phyloP scores from a whole-genome alignment of 2,888 invertebrate genomes.

The Lutraria lutraria region DNA sequence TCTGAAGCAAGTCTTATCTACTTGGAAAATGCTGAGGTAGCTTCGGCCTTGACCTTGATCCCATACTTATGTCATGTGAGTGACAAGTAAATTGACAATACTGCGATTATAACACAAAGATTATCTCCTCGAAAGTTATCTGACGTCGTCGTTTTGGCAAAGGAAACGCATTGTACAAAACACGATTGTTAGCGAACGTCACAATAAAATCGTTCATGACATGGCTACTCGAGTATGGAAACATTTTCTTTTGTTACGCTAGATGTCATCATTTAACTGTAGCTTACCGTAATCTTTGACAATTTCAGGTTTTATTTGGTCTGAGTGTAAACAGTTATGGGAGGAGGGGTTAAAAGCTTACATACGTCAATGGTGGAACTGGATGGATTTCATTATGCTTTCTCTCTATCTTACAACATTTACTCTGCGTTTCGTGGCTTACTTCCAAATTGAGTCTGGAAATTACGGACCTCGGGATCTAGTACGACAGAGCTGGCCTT shows the following conservation, averaged over 20 bases:
- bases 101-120: too few relatives aligned
- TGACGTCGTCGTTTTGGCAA: too few relatives aligned
- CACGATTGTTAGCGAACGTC: too few relatives aligned
- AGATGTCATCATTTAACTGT: neutral
- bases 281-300: neutral
- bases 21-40: too few relatives aligned
- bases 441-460: constrained; percentile 83
- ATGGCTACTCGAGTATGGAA: neutral
- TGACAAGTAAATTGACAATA: too few relatives aligned
- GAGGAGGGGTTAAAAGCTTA: constrained; percentile 88
- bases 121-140: too few relatives aligned
- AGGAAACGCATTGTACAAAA: too few relatives aligned
- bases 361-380: constrained; percentile 89
- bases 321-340: constrained; percentile 89
- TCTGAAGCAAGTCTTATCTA: too few relatives aligned
- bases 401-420: constrained; percentile 88
- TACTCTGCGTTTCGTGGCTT: constrained; percentile 87
- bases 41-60: too few relatives aligned
- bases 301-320: constrained; percentile 88
- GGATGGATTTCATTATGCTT: constrained; percentile 89
- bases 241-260: neutral
- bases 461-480: constrained; percentile 85
- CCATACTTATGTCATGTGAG: too few relatives aligned
- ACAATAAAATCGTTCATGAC: too few relatives aligned
- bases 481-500: constrained; percentile 87